These are phyloP conservation scores for Ageneiosus marmoratus DNA, from an alignment of 2,113 vertebrate genomes.

Conservation along the genomic window DNA sequence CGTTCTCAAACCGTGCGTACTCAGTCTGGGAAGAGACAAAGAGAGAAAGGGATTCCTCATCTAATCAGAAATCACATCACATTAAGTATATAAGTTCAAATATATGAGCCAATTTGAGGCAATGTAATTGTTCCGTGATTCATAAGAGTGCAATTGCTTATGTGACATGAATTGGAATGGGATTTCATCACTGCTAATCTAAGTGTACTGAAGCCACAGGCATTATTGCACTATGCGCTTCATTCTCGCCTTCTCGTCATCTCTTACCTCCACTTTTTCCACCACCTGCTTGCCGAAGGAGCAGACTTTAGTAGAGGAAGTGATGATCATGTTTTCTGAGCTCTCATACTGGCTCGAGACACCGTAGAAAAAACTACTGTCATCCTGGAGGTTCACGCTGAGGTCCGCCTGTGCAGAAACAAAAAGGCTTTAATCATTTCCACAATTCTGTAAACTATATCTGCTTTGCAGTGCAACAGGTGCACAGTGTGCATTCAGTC, in stretches of 20 bases:
- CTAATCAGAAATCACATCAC: conserved; percentile 12
- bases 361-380: conserved; percentile 90
- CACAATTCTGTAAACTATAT: not conserved
- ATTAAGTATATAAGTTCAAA: conserved; percentile 4
- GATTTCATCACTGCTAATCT: conserved; percentile 36
- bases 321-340: conserved; percentile 92
- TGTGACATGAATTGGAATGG: conserved; percentile 19
- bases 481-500: conserved; percentile 26
- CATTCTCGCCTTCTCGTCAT: not conserved
- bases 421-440: conserved; percentile 14
- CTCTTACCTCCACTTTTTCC: conserved; percentile 92
- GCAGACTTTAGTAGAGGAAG: conserved; percentile 95
- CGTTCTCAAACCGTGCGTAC: conserved; percentile 87
- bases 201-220: conserved; percentile 8
- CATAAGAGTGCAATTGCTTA: not conserved
- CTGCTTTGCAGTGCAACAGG: conserved; percentile 36
- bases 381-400: conserved; percentile 87
- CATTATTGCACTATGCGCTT: conserved; percentile 20
- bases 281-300: conserved; percentile 97
- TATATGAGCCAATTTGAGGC: not conserved
- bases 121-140: conserved; percentile 37
- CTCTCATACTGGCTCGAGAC: conserved; percentile 96
- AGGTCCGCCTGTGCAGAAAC: conserved; percentile 82
- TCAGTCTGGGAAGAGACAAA: conserved; percentile 79
- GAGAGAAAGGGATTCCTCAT: conserved; percentile 25